Conservation (phyloP, 1,140 invertebrate species). For the Drosophila aff. region DNA sequence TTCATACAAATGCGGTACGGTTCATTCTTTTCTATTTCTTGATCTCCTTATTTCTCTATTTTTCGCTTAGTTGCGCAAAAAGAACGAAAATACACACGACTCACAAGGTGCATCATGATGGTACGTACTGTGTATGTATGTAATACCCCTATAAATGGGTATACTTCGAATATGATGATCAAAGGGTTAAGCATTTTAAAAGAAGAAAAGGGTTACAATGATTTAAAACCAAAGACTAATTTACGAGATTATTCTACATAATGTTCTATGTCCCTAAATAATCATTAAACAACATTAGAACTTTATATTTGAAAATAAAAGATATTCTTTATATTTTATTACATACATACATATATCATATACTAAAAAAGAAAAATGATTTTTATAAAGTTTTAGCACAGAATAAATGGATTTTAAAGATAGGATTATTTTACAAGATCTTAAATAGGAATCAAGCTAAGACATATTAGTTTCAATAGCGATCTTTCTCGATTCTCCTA, state of each 20-base stretch:
- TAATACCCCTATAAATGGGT: not conserved
- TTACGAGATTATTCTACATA: not conserved
- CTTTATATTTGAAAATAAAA: too few species aligned
- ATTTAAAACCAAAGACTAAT: not conserved
- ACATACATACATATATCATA: too few species aligned
- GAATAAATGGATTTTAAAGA: not conserved
- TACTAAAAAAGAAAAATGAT: too few species aligned
- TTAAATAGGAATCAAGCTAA: not conserved
- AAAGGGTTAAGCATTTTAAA: not conserved
- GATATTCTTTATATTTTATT: too few species aligned
- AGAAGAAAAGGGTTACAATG: too few species aligned
- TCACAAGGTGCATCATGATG: constrained; percentile 7
- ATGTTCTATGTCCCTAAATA: too few species aligned
- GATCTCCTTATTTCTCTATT: constrained; percentile 42
- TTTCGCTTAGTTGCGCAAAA: constrained; percentile 68
- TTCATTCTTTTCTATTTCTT: constrained; percentile 40
- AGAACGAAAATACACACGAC: constrained; percentile 29
- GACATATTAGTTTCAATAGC: not conserved
- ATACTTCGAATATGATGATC: not conserved
- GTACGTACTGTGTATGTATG: not conserved
- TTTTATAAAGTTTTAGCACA: not conserved
- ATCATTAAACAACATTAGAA: too few species aligned
- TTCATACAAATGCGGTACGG: constrained; percentile 62
- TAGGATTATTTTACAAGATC: not conserved
- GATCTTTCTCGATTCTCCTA: not conserved